phyloP scores from a whole-genome alignment of 2,113 vertebrate species.

The Neopipo cinnamomea region DNA sequence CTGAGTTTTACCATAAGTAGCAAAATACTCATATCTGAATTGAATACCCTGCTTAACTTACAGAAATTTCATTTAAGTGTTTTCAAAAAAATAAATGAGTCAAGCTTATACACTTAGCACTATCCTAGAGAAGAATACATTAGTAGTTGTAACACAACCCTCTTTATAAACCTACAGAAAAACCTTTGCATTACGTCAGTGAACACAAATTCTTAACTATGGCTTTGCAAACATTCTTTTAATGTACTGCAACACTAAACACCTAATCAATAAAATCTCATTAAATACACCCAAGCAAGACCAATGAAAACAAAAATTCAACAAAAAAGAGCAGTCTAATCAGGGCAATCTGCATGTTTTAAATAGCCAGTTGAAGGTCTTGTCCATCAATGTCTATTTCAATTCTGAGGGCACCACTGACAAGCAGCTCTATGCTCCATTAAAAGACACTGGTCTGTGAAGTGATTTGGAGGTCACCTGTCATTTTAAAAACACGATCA shows the following conservation, averaged over 20 bases:
- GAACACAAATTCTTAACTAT: neutral
- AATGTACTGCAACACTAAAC: constrained; percentile 15
- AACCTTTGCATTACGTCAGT: neutral
- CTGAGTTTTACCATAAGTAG: neutral
- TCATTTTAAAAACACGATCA: constrained; percentile 69
- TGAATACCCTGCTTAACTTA: neutral
- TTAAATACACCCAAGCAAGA: neutral
- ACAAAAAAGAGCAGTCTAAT: constrained; percentile 5
- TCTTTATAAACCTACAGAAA: neutral
- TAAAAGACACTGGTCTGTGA: constrained; percentile 50
- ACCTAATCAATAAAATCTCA: constrained; percentile 35
- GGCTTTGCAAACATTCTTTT: neutral
- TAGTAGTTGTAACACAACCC: neutral
- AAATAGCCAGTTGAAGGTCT: constrained; percentile 42
- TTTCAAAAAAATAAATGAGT: neutral
- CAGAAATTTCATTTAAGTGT: neutral
- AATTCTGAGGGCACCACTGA: constrained; percentile 53
- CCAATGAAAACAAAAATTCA: neutral
- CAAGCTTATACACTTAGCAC: neutral
- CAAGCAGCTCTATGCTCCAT: constrained; percentile 11
- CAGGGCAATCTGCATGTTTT: constrained; percentile 25
- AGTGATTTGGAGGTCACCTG: constrained; percentile 68
- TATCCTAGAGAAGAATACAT: neutral
- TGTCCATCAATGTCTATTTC: constrained; percentile 68
- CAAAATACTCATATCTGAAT: neutral